Conservation (phyloP, 2,113 vertebrate genomes). For the Prietella phreatophila region DNA sequence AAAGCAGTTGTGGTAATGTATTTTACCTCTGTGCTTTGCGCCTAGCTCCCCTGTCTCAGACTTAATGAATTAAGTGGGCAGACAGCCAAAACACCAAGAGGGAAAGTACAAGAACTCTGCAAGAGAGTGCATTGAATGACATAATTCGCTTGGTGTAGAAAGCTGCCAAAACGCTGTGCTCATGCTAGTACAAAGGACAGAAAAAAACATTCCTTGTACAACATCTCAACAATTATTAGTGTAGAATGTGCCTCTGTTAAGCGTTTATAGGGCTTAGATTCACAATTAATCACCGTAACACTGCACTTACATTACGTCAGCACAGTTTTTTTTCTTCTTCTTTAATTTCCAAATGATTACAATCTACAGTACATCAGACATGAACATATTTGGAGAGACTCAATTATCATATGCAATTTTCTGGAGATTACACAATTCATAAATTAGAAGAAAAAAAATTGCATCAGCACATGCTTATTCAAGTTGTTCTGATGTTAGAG, state of each 20-base stretch:
- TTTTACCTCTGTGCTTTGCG: conserved; percentile 18
- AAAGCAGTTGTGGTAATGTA: conserved; percentile 30
- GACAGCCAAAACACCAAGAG: conserved; percentile 43
- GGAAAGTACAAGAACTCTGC: conserved; percentile 43
- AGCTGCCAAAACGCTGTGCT: conserved; percentile 47
- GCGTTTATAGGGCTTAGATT: not conserved
- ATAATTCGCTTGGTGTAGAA: conserved; percentile 59
- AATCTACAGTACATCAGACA: not conserved
- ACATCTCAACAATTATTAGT: not conserved
- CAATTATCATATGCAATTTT: not conserved
- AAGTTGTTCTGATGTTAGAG: not conserved
- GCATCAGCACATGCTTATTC: not conserved
- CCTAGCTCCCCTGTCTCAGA: conserved; percentile 36
- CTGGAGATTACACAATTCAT: not conserved
- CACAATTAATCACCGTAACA: not conserved
- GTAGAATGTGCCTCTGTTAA: not conserved
- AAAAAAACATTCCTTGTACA: not conserved
- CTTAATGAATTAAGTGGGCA: conserved; percentile 66
- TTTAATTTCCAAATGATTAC: not conserved
- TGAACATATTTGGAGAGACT: not conserved
- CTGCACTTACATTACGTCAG: not conserved
- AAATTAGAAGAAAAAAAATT: not conserved
- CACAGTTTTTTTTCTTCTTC: not conserved
- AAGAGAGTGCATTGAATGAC: conserved; percentile 35
- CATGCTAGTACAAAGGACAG: conserved; percentile 27